These are phyloP conservation scores for Sesia apiformis DNA, from an alignment of 2,888 invertebrate species.

Conservation along the genomic window DNA sequence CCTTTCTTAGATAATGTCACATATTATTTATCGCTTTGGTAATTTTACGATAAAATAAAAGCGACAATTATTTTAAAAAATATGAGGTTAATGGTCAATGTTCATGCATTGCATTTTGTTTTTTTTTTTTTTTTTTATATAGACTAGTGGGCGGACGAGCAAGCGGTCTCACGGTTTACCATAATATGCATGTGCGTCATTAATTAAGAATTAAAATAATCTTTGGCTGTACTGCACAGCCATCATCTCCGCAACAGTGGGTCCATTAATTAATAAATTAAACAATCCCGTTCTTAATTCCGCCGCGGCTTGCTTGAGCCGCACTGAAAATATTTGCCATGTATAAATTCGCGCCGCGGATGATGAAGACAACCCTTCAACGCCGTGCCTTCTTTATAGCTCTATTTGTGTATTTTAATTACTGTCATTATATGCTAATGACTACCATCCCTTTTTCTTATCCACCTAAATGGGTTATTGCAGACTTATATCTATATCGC, in stretches of 20 bases:
- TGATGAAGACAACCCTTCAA: conserved; percentile 73
- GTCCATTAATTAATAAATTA: conserved; percentile 72
- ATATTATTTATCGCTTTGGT: no score
- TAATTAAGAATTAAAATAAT: conserved; percentile 2
- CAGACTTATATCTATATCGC: conserved; percentile 65
- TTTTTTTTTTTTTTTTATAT: no score
- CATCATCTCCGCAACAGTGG: conserved; percentile 50
- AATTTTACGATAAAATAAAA: no score
- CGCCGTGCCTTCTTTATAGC: conserved; percentile 74
- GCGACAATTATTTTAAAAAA: no score
- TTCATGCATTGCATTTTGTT: background rate
- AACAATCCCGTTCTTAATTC: conserved; percentile 67
- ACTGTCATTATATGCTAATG: conserved; percentile 80
- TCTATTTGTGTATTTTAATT: conserved; percentile 83
- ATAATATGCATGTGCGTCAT: background rate
- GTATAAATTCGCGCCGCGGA: conserved; percentile 65
- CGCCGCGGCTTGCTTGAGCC: conserved; percentile 46
- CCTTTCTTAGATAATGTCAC: no score
- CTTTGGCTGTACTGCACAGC: conserved; percentile 8
- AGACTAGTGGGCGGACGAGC: no score
- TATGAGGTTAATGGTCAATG: no score
- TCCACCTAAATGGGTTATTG: conserved; percentile 72
- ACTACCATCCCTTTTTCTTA: conserved; percentile 75
- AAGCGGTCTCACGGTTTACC: no score
- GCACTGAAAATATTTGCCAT: conserved; percentile 69